A percentile compares a stretch with the other conserved stretches of the same genome.
Evolutionary conservation across 1,140 invertebrate genomes (phyloP).

Genomic region (Drosophila tani): DNA sequence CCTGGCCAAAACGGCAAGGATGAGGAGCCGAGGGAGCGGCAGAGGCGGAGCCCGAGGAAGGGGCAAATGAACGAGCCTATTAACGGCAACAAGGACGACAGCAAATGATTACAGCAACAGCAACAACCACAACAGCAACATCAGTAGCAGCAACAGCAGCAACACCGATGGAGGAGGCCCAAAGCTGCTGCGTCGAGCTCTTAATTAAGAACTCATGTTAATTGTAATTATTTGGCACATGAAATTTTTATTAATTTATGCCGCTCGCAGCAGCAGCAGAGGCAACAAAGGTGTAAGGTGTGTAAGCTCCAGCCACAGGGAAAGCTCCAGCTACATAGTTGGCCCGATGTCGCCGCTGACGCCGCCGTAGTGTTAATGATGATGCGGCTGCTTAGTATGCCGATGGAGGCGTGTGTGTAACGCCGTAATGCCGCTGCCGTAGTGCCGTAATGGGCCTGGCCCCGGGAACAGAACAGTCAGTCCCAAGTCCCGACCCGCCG

Average conservation of each 20-base stretch:
- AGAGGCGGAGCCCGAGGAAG: constrained; percentile 14
- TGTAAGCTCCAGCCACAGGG: constrained; percentile 43
- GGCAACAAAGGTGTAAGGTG: constrained; percentile 63
- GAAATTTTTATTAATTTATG: constrained; percentile 85
- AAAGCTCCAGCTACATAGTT: constrained; percentile 35
- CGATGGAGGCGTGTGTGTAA: constrained; percentile 48
- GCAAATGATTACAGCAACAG: constrained; percentile 66
- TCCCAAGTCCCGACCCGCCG: constrained; percentile 26
- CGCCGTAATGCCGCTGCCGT: constrained; percentile 49
- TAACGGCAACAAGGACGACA: constrained; percentile 79
- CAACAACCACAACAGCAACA: constrained; percentile 51
- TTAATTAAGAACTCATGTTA: constrained; percentile 85
- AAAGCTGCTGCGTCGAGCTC: constrained; percentile 66
- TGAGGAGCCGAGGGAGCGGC: not conserved
- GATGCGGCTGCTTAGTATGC: constrained; percentile 77
- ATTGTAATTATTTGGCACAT: constrained; percentile 85
- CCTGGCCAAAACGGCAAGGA: constrained; percentile 19
- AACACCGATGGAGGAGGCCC: constrained; percentile 8
- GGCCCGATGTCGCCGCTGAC: constrained; percentile 29
- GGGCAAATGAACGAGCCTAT: constrained; percentile 79
- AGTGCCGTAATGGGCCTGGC: constrained; percentile 54
- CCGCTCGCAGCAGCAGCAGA: constrained; percentile 61
- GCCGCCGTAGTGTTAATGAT: constrained; percentile 61
- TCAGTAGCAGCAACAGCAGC: constrained; percentile 30
- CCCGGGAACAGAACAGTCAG: constrained; percentile 8